Evolutionary conservation across 2,888 invertebrate genomes (phyloP), one percentile per base, ranked within the genome.

Genomic region (Anoncus sp.): DNA sequence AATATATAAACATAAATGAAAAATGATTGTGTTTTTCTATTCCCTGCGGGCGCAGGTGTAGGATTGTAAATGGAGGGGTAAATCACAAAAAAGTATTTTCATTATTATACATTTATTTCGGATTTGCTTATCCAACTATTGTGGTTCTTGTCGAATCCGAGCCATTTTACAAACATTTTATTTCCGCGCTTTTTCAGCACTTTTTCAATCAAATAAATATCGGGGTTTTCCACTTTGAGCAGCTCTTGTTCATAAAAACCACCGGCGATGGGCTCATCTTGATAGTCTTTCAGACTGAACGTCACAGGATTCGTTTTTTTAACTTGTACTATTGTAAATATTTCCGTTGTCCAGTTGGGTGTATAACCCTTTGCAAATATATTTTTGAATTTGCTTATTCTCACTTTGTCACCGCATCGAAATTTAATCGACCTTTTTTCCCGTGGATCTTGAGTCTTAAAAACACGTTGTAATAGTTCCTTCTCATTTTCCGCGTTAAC

Each of bases 301-400:
- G 87, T 88, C 2, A 79, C 74, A 7, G 88, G 87, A 79, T 85
- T 86, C 9, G 87, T 87, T 45, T 82, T 81, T 22, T 85, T 67
- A 6, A 88, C 81, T 82, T 86, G 82, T 7, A 10, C 24, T 22
- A 90, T 81, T 71, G 74, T 85, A 75, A 90, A 91, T 57, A 90
- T 73, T 76, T 90, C 90, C 0, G 86, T 86, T 0, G 86, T 79
- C 88, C 88, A 90, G 71, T 87, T 87, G 0, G 87, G 86, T n/a
- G 84, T 85, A 65, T 87, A 90, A 10, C 87, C 87, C 81, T 90
- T 89, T 10, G 84, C 84, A 73, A 89, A 89, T 3, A 85, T 27
- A 18, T 76, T 74, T 81, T 87, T 88, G n/a, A 77, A 70, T 75
- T 87, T 88, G 45, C 83, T 84, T 35, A 90, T 85, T 3, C 88